Percentiles rank a stretch among this genome's conserved stretches.
These are phyloP conservation scores for Drosophila atroscutellata DNA, from an alignment of 2,888 invertebrate species.

Conservation along the genomic window DNA sequence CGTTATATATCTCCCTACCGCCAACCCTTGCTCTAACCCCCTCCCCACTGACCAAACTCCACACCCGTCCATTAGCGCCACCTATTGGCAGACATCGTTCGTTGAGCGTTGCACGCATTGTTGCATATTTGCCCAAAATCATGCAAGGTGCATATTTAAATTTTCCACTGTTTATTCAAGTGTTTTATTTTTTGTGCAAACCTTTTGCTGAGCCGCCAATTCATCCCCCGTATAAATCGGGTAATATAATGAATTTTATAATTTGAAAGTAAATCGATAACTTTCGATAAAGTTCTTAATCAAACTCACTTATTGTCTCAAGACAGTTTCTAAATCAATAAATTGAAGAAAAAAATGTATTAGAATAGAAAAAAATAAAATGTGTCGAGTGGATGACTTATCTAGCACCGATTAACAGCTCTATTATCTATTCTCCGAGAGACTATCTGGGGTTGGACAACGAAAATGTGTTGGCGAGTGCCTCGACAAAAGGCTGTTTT, in stretches of 20 bases:
- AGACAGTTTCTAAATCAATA: background rate
- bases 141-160: constrained; percentile 71
- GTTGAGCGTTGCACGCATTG: constrained; percentile 46
- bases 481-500: background rate
- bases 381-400: background rate
- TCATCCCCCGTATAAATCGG: no score
- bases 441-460: background rate
- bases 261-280: background rate
- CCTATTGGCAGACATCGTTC: constrained; percentile 11
- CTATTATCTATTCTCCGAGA: background rate
- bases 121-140: constrained; percentile 61
- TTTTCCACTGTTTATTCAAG: constrained; percentile 46
- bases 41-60: background rate
- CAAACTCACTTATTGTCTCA: background rate
- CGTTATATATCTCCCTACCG: constrained; percentile 5
- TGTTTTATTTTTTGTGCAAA: constrained; percentile 23
- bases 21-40: background rate
- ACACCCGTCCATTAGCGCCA: background rate
- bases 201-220: constrained; percentile 12
- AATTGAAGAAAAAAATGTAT: background rate
- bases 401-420: background rate
- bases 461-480: background rate
- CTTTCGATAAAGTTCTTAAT: background rate
- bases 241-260: no score
- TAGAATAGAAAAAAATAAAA: background rate